Conservation (phyloP, 2,113 vertebrate species). For the Bungarus multicinctus region DNA sequence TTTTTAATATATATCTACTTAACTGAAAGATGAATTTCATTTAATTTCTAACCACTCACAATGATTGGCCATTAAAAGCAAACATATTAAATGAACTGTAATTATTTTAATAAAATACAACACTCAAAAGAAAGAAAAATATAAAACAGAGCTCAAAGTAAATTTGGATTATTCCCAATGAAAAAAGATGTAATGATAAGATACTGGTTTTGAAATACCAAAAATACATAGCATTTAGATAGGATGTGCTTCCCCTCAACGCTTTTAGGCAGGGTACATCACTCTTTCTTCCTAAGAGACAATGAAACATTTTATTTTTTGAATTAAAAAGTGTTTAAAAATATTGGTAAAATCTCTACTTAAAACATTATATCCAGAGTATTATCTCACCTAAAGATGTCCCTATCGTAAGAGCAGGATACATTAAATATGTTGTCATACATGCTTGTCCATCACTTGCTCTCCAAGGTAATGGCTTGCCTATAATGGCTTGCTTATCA, state of each 20-base stretch:
- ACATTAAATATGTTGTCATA: background rate
- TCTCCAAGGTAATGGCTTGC: background rate
- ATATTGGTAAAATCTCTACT: background rate
- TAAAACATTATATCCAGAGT: background rate
- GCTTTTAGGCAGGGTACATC: background rate
- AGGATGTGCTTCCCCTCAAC: conserved; percentile 8
- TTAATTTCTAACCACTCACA: background rate
- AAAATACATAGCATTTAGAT: conserved; percentile 2
- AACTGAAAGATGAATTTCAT: background rate
- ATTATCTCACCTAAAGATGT: background rate
- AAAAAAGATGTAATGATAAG: conserved; percentile 38
- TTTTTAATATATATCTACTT: background rate
- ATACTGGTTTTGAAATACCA: conserved; percentile 38
- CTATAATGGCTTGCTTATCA: background rate
- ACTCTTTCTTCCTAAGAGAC: background rate
- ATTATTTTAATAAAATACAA: conserved; percentile 24
- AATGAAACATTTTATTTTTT: conserved; percentile 23
- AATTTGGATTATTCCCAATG: conserved; percentile 28
- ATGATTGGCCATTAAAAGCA: background rate
- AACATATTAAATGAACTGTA: background rate
- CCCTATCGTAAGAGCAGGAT: background rate
- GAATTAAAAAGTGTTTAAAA: conserved; percentile 31
- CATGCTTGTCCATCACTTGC: background rate
- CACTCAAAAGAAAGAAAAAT: background rate
- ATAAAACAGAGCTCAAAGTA: conserved; percentile 40